A percentile compares a stretch with the other conserved stretches of the same genome.
Conservation (phyloP, 1,140 invertebrate species). For the Bombus cullumanus region DNA sequence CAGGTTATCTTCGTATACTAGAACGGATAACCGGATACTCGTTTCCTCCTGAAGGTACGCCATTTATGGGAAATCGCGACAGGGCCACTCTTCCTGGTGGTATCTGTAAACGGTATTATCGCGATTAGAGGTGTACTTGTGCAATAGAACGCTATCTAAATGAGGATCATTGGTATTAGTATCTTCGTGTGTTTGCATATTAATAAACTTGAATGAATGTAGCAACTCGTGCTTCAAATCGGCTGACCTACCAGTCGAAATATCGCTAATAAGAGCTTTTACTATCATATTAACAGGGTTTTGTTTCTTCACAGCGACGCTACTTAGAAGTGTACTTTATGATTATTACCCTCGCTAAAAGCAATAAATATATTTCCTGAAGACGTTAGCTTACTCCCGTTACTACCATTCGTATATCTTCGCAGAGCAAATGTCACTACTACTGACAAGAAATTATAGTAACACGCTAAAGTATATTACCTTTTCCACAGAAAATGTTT, state of each 20-base stretch:
- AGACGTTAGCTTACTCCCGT: not conserved
- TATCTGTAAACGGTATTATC: slow-evolving; percentile 31
- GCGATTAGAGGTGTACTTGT: slow-evolving; percentile 33
- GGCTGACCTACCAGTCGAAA: not conserved
- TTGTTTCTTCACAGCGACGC: not conserved
- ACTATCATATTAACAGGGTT: not conserved
- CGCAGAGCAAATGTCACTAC: too few relatives aligned
- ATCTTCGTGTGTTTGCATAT: not conserved
- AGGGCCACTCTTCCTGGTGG: slow-evolving; percentile 33
- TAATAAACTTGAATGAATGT: not conserved
- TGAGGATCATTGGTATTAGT: slow-evolving; percentile 32
- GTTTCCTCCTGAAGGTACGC: slow-evolving; percentile 33
- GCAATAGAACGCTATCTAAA: slow-evolving; percentile 28
- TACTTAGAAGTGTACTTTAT: not conserved
- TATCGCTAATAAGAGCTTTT: not conserved
- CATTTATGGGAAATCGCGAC: slow-evolving; percentile 29
- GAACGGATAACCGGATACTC: slow-evolving; percentile 46
- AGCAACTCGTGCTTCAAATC: not conserved
- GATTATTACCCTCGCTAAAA: not conserved
- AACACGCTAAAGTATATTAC: too few relatives aligned
- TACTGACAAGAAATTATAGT: too few relatives aligned
- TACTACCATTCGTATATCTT: not conserved
- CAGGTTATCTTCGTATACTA: slow-evolving; percentile 31
- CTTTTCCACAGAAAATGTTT: too few relatives aligned
- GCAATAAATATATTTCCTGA: not conserved